These are phyloP conservation scores for Lasioglossum villosulum DNA, from an alignment of 2,888 invertebrate species.

Conservation along the genomic window DNA sequence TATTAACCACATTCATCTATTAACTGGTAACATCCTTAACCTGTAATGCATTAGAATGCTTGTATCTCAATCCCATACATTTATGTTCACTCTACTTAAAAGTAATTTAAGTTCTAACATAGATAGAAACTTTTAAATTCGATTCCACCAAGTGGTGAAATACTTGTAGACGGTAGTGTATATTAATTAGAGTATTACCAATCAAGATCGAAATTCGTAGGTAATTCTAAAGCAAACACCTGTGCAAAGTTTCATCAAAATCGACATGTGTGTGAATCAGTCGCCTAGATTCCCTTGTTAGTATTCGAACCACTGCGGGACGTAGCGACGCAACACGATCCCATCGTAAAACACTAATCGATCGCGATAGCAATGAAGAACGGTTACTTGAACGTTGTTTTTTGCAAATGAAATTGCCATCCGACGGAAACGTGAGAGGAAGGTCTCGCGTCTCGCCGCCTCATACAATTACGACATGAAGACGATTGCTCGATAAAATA, in stretches of 20 bases:
- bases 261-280: too few relatives aligned
- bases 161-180: too few relatives aligned
- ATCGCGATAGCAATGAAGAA: slow-evolving; percentile 19
- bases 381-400: slow-evolving; percentile 1
- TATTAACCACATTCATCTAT: too few relatives aligned
- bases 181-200: too few relatives aligned
- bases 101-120: too few relatives aligned
- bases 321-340: neutral
- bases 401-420: neutral
- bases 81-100: too few relatives aligned
- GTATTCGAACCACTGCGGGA: neutral
- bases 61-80: too few relatives aligned
- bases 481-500: slow-evolving; percentile 66
- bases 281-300: neutral
- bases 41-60: too few relatives aligned
- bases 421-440: neutral
- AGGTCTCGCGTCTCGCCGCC: neutral
- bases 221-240: neutral
- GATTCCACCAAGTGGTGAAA: too few relatives aligned
- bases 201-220: neutral
- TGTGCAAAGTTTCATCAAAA: neutral
- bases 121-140: too few relatives aligned
- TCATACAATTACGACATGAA: slow-evolving; percentile 57
- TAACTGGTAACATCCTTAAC: too few relatives aligned
- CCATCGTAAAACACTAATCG: slow-evolving; percentile 22